Evolutionary conservation across 1,140 invertebrate species (phyloP).

Genomic region (Pollicipes pollicipes): DNA sequence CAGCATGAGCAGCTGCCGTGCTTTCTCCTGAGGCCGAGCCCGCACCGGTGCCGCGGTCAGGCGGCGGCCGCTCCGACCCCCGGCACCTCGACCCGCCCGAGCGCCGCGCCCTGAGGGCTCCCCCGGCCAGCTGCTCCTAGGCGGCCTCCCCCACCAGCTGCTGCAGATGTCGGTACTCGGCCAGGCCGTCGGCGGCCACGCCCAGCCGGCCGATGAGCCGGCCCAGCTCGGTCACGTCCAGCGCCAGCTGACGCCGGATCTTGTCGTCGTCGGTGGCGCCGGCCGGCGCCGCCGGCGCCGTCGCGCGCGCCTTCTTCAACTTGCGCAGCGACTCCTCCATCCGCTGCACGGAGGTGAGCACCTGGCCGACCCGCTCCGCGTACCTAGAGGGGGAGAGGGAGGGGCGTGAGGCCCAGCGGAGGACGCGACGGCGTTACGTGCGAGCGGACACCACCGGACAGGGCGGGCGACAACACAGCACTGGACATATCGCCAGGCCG

Average conservation of each 20-base stretch:
- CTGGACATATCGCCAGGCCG: too few relatives aligned
- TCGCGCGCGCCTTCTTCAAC: constrained; percentile 57
- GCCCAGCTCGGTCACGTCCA: constrained; percentile 50
- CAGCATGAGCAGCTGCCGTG: too few relatives aligned
- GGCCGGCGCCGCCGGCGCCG: constrained; percentile 21
- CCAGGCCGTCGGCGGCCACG: neutral
- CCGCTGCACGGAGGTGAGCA: constrained; percentile 77
- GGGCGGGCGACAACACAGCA: too few relatives aligned
- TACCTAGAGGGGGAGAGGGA: constrained; percentile 47
- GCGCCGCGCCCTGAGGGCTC: too few relatives aligned
- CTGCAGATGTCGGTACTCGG: neutral
- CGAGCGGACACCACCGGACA: too few relatives aligned
- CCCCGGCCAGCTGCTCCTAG: too few relatives aligned
- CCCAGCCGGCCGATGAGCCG: constrained; percentile 23
- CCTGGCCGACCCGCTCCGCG: constrained; percentile 57
- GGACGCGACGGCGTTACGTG: too few relatives aligned
- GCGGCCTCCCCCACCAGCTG: neutral
- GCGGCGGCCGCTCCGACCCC: too few relatives aligned
- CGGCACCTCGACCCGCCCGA: too few relatives aligned
- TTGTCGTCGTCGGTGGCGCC: constrained; percentile 73
- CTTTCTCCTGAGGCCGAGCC: too few relatives aligned
- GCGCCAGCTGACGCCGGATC: constrained; percentile 68
- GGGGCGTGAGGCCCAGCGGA: constrained; percentile 38
- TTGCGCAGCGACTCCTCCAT: constrained; percentile 80
- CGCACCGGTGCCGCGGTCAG: too few relatives aligned